Base-by-base conservation (phyloP, 2,797 vertebrate genomes). In the Megaceryle alcyon region DNA sequence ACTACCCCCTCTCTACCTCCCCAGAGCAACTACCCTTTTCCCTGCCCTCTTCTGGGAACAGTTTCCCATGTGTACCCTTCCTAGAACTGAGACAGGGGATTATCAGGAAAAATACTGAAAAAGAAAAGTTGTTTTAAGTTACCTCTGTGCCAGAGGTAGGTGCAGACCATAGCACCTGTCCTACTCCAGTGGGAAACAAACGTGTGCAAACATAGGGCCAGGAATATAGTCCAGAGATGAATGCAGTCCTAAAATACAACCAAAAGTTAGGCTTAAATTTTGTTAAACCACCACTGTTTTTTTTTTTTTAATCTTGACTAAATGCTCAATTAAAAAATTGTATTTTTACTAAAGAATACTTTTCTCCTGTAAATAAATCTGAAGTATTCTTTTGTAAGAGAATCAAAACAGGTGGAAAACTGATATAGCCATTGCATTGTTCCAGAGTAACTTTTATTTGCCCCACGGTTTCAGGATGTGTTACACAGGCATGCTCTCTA, bases 401-500 rank as follows among this genome's bases (percentile, higher is more conserved):
- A 37, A 20, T 75, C 20, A 73, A 48, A 69, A 7, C 0, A 54
- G 14, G 1, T 44, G 19, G 60, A 48, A 75, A 66, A 78, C 14
- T 43, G 72, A 39, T 65, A 5, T 8, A 43, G 41, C 49, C 44
- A 10, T 64, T 70, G 54, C n/a, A 20, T 3, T 49, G 23, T 49
- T 80, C 33, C 84, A 69, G 76, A 46, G 60, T 96, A 86, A 91
- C 71, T 46, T 75, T 54, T 41, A 10, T 88, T 57, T 90, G 64
- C n/a, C 79, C 0, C 46, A 1, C 44, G 76, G 43, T 96, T 56
- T 43, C 97, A 99, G 99, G 99, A 99, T 4, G 99, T 99, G 86
- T 86, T 99, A 82, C 99, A 99, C 12, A 98, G 99, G 61, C 99
- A 99, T 9, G 99, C 99, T 3, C 98, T 99, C 20, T 99, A 99